Evolutionary conservation across 2,888 invertebrate species (phyloP).

Genomic region (Euplagia quadripunctaria): DNA sequence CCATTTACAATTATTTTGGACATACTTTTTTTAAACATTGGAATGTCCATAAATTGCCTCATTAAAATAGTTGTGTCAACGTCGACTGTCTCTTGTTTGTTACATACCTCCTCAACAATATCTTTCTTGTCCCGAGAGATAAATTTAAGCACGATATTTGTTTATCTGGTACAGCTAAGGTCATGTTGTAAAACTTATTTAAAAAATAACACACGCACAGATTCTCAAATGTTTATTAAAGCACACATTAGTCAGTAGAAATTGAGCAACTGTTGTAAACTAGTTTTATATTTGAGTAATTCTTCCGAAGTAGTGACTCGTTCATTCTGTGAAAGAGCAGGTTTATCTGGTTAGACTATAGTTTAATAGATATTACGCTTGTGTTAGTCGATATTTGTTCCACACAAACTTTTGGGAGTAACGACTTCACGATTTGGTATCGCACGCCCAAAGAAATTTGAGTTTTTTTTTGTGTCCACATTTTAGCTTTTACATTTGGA

Average conservation of each 20-base stretch:
- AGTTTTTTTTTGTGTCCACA: no score
- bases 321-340: slow-evolving; percentile 23
- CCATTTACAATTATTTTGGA: not conserved
- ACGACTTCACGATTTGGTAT: no score
- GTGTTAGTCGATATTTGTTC: no score
- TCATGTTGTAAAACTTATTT: slow-evolving; percentile 6
- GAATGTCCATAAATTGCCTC: not conserved
- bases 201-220: slow-evolving; percentile 12
- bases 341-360: slow-evolving; percentile 17
- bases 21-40: not conserved
- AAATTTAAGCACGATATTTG: slow-evolving; percentile 9
- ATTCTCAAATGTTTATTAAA: slow-evolving; percentile 15
- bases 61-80: not conserved
- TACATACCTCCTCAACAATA: not conserved
- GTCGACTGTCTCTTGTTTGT: not conserved
- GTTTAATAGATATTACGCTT: not conserved
- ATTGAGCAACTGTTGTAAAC: slow-evolving; percentile 20
- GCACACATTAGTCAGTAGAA: slow-evolving; percentile 17
- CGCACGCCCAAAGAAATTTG: no score
- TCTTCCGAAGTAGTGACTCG: slow-evolving; percentile 18
- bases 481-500: no score
- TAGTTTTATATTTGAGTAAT: slow-evolving; percentile 13
- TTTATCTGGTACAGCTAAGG: slow-evolving; percentile 12
- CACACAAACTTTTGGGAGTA: no score
- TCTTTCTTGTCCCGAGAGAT: not conserved